Conservation (phyloP, 2,888 invertebrate species). For the Congeria kusceri region DNA sequence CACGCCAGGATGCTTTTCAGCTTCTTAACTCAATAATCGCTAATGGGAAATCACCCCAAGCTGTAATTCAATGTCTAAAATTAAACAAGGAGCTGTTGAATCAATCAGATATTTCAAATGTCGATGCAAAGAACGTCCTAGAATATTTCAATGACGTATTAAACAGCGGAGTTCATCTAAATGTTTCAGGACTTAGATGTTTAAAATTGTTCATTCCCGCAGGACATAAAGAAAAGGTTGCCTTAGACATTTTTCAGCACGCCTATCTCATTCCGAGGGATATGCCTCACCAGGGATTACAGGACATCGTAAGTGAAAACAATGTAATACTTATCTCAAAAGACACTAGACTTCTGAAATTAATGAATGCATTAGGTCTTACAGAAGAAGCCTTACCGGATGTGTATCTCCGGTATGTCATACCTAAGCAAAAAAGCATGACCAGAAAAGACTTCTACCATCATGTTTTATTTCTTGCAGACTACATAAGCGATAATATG, state of each 20-base stretch:
- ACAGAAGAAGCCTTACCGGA: background rate
- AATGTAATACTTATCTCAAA: background rate
- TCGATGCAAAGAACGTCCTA: background rate
- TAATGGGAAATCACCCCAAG: background rate
- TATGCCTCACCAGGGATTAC: background rate
- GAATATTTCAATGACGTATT: background rate
- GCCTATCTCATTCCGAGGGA: background rate
- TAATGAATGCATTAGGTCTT: background rate
- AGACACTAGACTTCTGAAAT: background rate
- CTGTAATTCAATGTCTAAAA: background rate
- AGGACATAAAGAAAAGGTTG: background rate
- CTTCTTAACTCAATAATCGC: background rate
- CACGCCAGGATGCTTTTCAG: background rate
- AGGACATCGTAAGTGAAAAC: background rate
- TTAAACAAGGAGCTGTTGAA: background rate
- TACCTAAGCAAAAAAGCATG: background rate
- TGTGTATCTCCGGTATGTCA: background rate
- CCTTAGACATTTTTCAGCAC: background rate
- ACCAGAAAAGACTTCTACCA: background rate
- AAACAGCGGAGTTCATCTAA: background rate
- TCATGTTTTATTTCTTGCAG: constrained; percentile 2
- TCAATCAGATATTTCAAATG: background rate
- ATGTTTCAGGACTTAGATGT: no score
- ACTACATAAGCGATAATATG: background rate
- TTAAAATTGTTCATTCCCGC: no score